Evolutionary conservation across 2,797 vertebrate species (phyloP).

Genomic region (Cetoscarus ocellatus): DNA sequence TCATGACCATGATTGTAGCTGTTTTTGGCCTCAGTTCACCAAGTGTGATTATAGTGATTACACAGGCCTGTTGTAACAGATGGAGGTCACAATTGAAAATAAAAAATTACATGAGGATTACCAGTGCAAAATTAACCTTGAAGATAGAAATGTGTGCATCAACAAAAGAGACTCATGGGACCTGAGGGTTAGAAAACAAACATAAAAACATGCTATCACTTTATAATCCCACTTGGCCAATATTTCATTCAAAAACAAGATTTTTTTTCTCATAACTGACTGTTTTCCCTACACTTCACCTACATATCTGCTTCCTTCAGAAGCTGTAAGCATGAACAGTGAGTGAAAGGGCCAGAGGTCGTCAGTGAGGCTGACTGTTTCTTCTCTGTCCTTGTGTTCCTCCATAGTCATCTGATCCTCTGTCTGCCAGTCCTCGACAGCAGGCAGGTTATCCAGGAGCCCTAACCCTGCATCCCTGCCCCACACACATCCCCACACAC

Average conservation of each 20-base stretch:
- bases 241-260: not conserved
- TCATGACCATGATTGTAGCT: too few species aligned
- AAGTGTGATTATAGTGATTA: too few species aligned
- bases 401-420: conserved; percentile 78
- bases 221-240: too few species aligned
- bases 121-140: too few species aligned
- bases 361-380: conserved; percentile 59
- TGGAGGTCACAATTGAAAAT: too few species aligned
- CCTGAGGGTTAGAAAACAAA: too few species aligned
- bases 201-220: too few species aligned
- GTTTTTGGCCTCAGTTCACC: too few species aligned
- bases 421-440: conserved; percentile 77
- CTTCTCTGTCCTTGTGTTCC: conserved; percentile 67
- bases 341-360: conserved; percentile 34
- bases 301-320: conserved; percentile 3
- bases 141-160: too few species aligned
- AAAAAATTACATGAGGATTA: too few species aligned
- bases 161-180: too few species aligned
- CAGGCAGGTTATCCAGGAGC: conserved; percentile 79
- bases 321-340: not conserved
- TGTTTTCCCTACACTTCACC: not conserved
- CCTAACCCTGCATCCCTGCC: conserved; percentile 26
- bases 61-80: too few species aligned
- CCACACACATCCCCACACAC: conserved; percentile 5
- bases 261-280: not conserved